Evolutionary conservation across 2,888 invertebrate species (phyloP).

Genomic region (Perizoma flavofasciatum): DNA sequence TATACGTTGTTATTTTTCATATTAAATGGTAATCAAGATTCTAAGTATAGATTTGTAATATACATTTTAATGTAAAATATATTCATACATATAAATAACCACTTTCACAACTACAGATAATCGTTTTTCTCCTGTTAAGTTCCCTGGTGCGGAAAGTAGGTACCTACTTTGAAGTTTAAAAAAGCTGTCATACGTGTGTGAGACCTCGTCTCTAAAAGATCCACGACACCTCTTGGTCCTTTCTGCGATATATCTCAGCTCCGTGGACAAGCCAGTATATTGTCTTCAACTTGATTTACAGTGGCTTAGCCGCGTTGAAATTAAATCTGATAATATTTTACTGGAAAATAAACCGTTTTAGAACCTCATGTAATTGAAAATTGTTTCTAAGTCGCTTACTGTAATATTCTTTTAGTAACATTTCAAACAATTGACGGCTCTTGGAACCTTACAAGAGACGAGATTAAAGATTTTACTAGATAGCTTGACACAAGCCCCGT

Average conservation of each 20-base stretch:
- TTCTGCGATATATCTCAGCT: constrained; percentile 22
- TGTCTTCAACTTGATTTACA: constrained; percentile 53
- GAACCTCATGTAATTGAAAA: constrained; percentile 12
- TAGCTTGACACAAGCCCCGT: too few species aligned
- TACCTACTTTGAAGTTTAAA: too few species aligned
- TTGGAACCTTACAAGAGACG: too few species aligned
- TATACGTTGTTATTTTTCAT: too few species aligned
- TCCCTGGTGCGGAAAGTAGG: too few species aligned
- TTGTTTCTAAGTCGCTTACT: constrained; percentile 1
- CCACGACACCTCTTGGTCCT: constrained; percentile 5
- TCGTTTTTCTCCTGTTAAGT: too few species aligned
- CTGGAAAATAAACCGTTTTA: constrained; percentile 13
- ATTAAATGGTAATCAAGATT: too few species aligned
- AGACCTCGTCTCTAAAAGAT: background rate
- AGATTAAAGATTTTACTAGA: too few species aligned
- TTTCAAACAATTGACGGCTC: background rate
- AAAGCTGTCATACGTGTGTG: background rate
- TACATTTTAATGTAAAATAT: too few species aligned
- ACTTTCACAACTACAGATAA: too few species aligned
- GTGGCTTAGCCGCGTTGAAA: constrained; percentile 41
- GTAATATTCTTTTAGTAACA: background rate
- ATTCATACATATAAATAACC: too few species aligned
- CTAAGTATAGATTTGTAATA: too few species aligned
- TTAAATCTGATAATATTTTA: constrained; percentile 43
- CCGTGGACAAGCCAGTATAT: constrained; percentile 44